phyloP scores from a whole-genome alignment of 2,797 vertebrate genomes.

The Acridotheres tristis region DNA sequence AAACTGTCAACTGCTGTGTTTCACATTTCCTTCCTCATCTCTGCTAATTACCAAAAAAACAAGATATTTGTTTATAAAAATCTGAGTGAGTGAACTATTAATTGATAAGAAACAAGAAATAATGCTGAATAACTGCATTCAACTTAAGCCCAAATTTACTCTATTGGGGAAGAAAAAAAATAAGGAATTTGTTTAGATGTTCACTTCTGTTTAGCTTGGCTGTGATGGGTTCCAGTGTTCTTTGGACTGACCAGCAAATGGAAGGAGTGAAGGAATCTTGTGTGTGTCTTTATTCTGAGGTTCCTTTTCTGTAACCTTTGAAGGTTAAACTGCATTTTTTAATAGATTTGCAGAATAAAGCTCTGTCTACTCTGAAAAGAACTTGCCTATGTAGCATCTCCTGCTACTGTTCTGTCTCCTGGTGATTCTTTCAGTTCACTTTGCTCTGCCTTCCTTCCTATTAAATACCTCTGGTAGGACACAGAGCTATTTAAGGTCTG shows the following conservation, averaged over 20 bases:
- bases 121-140: neutral
- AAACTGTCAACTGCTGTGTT: constrained; percentile 42
- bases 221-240: neutral
- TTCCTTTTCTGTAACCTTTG: neutral
- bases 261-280: neutral
- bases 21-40: constrained; percentile 43
- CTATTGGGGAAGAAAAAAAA: neutral
- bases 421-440: neutral
- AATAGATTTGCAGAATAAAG: neutral
- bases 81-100: neutral
- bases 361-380: neutral
- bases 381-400: neutral
- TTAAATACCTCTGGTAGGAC: neutral
- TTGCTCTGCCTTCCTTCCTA: neutral
- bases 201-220: neutral
- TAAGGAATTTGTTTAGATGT: neutral
- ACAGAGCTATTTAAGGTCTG: neutral
- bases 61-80: constrained; percentile 24
- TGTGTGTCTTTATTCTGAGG: neutral
- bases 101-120: constrained; percentile 7
- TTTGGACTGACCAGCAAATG: neutral
- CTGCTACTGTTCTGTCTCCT: neutral
- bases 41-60: constrained; percentile 57
- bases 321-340: neutral
- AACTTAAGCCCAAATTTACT: neutral